Conservation (phyloP, 2,888 invertebrate species). For the Ommatoiulus sabulosus region DNA sequence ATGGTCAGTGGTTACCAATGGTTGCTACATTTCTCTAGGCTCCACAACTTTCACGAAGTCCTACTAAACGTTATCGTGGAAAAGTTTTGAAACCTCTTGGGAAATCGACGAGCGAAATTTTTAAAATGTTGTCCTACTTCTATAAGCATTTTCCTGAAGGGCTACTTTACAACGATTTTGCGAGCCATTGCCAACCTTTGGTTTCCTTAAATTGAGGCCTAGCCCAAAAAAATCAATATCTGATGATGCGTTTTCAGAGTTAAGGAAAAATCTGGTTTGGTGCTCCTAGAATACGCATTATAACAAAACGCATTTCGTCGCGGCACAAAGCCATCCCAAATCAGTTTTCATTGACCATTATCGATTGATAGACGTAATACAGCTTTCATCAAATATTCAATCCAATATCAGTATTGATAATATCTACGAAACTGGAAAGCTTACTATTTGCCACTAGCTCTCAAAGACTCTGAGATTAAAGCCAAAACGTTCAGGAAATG, state of each 20-base stretch:
- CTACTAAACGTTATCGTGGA: neutral
- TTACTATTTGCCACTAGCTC: neutral
- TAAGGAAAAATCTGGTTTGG: slow-evolving; percentile 2
- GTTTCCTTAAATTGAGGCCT: neutral
- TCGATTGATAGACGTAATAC: slow-evolving; percentile 21
- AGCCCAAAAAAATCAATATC: slow-evolving; percentile 12
- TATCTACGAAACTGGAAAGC: neutral
- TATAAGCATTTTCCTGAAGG: neutral
- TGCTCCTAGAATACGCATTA: neutral
- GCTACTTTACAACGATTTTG: neutral
- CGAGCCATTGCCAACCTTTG: neutral
- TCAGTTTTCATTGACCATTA: slow-evolving; percentile 36
- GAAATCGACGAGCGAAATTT: neutral
- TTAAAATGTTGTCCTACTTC: neutral
- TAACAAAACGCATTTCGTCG: neutral
- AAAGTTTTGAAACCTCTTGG: neutral
- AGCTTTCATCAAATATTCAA: neutral
- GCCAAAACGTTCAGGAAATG: neutral
- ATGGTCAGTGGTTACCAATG: neutral
- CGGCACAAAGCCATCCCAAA: neutral
- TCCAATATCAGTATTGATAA: neutral
- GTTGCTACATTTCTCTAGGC: neutral
- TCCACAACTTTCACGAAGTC: neutral
- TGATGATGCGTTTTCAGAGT: slow-evolving; percentile 19
- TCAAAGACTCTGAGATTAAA: neutral